Percentiles rank a stretch among this genome's conserved stretches.
Evolutionary conservation across 1,140 invertebrate species (phyloP).

Genomic region (Chironomus tepperi): DNA sequence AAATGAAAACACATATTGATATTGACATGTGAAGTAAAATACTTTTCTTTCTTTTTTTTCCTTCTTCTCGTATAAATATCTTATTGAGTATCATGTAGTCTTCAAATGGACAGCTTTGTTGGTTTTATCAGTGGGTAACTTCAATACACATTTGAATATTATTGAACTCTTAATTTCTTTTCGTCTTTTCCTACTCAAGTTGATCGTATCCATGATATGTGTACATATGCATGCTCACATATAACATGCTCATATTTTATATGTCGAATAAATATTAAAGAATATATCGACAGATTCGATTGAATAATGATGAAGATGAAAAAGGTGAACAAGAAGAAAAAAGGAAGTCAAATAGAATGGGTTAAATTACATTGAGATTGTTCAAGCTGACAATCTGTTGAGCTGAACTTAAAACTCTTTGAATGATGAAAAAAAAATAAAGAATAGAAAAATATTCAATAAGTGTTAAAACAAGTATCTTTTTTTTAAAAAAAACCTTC

Average conservation of each 20-base stretch:
- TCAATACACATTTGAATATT: background rate
- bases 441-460: background rate
- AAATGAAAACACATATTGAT: slow-evolving; percentile 8
- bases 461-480: slow-evolving; percentile 15
- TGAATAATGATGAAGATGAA: background rate
- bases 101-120: background rate
- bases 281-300: background rate
- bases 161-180: slow-evolving; percentile 9
- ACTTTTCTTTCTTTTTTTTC: background rate
- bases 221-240: background rate
- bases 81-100: background rate
- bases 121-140: background rate
- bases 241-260: background rate
- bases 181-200: background rate
- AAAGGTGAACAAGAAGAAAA: background rate
- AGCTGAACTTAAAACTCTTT: background rate
- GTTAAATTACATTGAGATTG: background rate
- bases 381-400: background rate
- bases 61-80: background rate
- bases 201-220: background rate
- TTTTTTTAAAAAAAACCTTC: background rate
- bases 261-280: background rate
- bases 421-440: background rate
- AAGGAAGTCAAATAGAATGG: background rate
- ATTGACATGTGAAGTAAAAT: slow-evolving; percentile 10